A percentile compares a stretch with the other conserved stretches of the same genome.
phyloP scores from a whole-genome alignment of 2,888 invertebrate species.

The Zaprionus bogoriensis region DNA sequence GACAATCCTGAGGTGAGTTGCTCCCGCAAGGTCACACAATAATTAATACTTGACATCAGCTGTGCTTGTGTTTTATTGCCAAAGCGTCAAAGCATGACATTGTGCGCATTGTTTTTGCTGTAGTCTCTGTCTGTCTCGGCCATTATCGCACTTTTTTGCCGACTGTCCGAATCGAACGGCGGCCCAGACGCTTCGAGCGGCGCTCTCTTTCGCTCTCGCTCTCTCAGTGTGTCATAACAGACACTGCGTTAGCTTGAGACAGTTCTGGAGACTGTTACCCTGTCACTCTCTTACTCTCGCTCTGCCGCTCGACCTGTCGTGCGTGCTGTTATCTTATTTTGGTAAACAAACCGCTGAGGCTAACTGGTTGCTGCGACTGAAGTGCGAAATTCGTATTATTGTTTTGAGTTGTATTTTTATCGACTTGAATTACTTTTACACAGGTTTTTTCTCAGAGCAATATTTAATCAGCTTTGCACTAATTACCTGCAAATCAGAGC shows the following conservation, averaged over 20 bases:
- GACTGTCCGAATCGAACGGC: slow-evolving; percentile 21
- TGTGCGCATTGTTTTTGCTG: slow-evolving; percentile 15
- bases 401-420: slow-evolving; percentile 23
- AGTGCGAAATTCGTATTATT: slow-evolving; percentile 21
- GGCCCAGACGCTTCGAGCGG: slow-evolving; percentile 16
- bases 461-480: neutral
- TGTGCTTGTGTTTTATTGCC: slow-evolving; percentile 10
- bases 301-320: neutral
- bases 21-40: neutral
- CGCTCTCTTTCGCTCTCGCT: neutral
- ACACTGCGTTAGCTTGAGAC: slow-evolving; percentile 7
- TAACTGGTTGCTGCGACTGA: slow-evolving; percentile 47
- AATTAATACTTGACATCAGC: slow-evolving; percentile 5
- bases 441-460: slow-evolving; percentile 2
- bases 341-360: slow-evolving; percentile 57
- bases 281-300: slow-evolving; percentile 1
- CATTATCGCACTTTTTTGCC: slow-evolving; percentile 51
- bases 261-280: slow-evolving; percentile 1
- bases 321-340: slow-evolving; percentile 32
- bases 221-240: slow-evolving; percentile 15
- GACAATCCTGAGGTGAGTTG: slow-evolving; percentile 88
- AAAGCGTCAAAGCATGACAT: slow-evolving; percentile 22
- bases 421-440: slow-evolving; percentile 18
- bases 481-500: neutral
- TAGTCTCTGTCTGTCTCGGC: slow-evolving; percentile 18